Evolutionary conservation across 2,113 vertebrate genomes (phyloP).

Genomic region (Eublepharis macularius): DNA sequence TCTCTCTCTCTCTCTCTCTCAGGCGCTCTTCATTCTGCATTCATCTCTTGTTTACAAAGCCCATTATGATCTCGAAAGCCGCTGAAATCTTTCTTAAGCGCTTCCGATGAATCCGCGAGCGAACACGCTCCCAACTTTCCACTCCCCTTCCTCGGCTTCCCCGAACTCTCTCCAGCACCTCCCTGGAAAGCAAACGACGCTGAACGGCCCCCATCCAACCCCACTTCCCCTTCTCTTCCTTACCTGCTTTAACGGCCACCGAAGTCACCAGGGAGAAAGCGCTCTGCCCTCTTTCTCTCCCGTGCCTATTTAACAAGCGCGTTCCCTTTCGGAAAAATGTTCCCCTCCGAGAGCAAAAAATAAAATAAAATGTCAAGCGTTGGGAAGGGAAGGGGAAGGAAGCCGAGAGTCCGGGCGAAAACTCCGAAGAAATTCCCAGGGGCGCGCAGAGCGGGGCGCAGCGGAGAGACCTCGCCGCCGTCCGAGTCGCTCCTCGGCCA

Average conservation of each 20-base stretch:
- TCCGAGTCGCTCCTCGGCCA: conserved; percentile 54
- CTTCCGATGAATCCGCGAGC: conserved; percentile 17
- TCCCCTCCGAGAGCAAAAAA: neutral
- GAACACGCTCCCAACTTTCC: conserved; percentile 49
- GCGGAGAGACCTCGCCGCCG: conserved; percentile 11
- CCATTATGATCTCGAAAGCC: neutral
- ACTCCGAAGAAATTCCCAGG: conserved; percentile 47
- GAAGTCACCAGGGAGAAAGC: conserved; percentile 40
- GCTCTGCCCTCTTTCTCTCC: neutral
- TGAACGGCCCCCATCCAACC: rapidly evolving
- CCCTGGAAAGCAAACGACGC: too few species aligned
- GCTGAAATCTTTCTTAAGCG: conserved; percentile 10
- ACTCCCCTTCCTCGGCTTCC: neutral
- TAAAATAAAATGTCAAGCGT: neutral
- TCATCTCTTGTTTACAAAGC: conserved; percentile 17
- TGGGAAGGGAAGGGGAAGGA: neutral
- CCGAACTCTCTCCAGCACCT: neutral
- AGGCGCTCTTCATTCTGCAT: neutral
- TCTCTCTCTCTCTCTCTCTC: neutral
- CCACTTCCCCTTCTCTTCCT: neutral
- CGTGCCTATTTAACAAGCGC: conserved; percentile 1
- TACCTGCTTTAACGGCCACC: conserved; percentile 65
- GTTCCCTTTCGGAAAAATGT: too few species aligned
- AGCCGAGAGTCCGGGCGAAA: conserved; percentile 28
- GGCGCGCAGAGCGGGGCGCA: conserved; percentile 9